Percentiles rank a stretch among this genome's conserved stretches.
Conservation (phyloP, 2,797 vertebrate species). For the Leptatherina wallacei region DNA sequence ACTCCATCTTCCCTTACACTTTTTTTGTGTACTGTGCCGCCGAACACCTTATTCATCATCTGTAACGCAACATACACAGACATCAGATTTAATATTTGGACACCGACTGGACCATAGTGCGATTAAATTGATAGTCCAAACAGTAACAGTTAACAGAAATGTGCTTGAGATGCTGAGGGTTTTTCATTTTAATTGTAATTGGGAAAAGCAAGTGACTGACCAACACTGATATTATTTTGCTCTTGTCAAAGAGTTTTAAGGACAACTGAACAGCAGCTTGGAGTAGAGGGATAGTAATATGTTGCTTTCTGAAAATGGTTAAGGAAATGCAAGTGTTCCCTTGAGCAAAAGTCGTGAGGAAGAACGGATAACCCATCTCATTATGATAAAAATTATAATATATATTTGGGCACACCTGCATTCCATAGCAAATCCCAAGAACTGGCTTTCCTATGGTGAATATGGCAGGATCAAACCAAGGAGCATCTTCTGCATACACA, state of each 20-base stretch:
- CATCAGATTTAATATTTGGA: slow-evolving; percentile 9
- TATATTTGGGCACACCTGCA: slow-evolving; percentile 87
- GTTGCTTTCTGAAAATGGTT: slow-evolving; percentile 16
- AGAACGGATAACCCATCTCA: background rate
- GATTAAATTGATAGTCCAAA: background rate
- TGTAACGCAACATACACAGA: slow-evolving; percentile 68
- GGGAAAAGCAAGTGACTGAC: background rate
- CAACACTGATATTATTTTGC: no score
- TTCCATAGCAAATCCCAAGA: slow-evolving; percentile 98
- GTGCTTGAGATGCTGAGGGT: background rate
- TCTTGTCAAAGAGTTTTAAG: background rate
- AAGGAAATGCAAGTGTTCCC: slow-evolving; percentile 10
- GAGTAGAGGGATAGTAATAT: slow-evolving; percentile 13
- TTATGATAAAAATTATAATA: background rate
- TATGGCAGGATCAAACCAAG: slow-evolving; percentile 97
- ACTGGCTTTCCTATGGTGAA: slow-evolving; percentile 98
- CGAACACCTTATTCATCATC: slow-evolving; percentile 99
- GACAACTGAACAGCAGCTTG: slow-evolving; percentile 8
- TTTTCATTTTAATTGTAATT: background rate
- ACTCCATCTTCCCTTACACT: slow-evolving; percentile 95
- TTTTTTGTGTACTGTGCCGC: slow-evolving; percentile 97
- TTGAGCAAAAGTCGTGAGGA: background rate
- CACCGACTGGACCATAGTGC: slow-evolving; percentile 1
- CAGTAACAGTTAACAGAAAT: slow-evolving; percentile 9
- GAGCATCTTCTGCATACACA: slow-evolving; percentile 98